Base-by-base conservation (phyloP, 1,140 invertebrate genomes). In the Ctenoplectra terminalis region DNA sequence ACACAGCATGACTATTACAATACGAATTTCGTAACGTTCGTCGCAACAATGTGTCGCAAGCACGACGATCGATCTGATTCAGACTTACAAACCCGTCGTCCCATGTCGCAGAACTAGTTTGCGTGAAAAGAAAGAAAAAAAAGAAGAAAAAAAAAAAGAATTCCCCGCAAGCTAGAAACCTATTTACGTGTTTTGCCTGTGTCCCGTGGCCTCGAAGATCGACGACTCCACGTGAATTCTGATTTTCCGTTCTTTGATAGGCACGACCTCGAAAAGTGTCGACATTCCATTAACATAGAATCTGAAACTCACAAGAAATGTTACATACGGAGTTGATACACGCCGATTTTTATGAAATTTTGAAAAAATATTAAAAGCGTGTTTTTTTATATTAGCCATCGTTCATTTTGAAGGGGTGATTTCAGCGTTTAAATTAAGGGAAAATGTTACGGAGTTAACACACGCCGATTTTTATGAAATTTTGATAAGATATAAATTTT, bases 111-210 rank as follows among this genome's bases (percentile, higher is more conserved):
- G 52, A 82, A 86, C 52, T 70, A 82, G 54, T 85, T 83, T 83
- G 43, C 15, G 40, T 31, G 46, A 31, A 79, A 60, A 52, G 43
- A 63, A n/a, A n/a, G n/a, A n/a, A n/a, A n/a, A n/a, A n/a, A n/a
- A n/a, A n/a, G n/a, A n/a, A n/a, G n/a, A n/a, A n/a, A n/a, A n/a
- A n/a, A n/a, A 34, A 74, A 72, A 46, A 43, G 43, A 50, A 13
- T 34, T 1, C 46, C 6, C 7, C 34, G 61, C 74, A 83, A 63
- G 46, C 73, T 54, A 77, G 61, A 87, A 83, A 86, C 67, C 76
- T 23, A 81, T 76, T 83, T 86, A 83, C 77, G 86, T 78, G 81
- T 69, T 77, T 81, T 2, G 73, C 67, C 11, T 83, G 60, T 34
- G 37, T 3, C 48, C 9, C 13, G 40, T 48, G 69, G 61, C 81